Evolutionary conservation across 2,888 invertebrate genomes (phyloP), one percentile per base, ranked within the genome.

Genomic region (Rugalucina vietnamica): DNA sequence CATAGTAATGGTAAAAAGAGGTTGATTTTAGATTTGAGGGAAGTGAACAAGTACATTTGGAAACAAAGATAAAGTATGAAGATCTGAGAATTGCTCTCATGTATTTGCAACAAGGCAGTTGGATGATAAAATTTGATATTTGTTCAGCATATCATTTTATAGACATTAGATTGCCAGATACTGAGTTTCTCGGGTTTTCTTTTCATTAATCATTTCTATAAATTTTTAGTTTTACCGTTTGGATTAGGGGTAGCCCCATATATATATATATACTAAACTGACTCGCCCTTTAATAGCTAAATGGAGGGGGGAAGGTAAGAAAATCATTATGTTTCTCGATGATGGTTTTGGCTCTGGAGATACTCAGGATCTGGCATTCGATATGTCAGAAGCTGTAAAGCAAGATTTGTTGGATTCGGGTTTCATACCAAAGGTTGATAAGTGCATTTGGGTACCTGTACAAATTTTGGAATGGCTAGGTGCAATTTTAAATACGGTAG

Each of bases 111-210:
- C n/a, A 65, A 32, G 77, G 39, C 37, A 34, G 39, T 43, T 77
- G 77, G 77, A 65, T 69, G 50, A 74, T 81, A 34, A 81, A 71
- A 29, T 76, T 81, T 70, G 81, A 81, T 39, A 81, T 71, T n/a
- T 34, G 18, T 37, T 69, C 80, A 24, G 80, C 65, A 24, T 80
- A 80, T 32, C 60, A 75, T 69, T 74, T 74, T 75, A 29, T 80
- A 14, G 74, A 80, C 50, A 73, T 80, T 37, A 32, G 29, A 39
- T 74, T 36, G 24, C 60, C 71, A 34, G 60, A 80, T 65, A 75
- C 74, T 37, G 72, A 50, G 18, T 79, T 57, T 49, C 50, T 71
- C 34, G 71, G 78, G 0, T 78, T 78, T 79, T 29, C 72, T 0
- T 72, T 39, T 43, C 29, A 37, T 24, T 34, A n/a, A 57, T 24